Evolutionary conservation across 2,797 vertebrate genomes (phyloP).

Genomic region (Acanthis flammea): DNA sequence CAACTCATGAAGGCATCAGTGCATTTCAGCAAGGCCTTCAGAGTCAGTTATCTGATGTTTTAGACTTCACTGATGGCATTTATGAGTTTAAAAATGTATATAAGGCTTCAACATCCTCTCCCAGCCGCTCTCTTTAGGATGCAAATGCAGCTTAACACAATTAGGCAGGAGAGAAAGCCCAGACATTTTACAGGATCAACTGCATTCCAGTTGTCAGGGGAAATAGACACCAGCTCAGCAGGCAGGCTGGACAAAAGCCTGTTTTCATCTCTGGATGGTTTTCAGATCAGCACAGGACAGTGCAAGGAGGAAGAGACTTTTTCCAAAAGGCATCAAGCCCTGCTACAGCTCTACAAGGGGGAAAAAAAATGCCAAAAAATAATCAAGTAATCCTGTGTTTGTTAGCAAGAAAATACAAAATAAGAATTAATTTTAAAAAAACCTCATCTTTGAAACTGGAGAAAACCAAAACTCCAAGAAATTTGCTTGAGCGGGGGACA

Average conservation of each 20-base stretch:
- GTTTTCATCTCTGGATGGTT: background rate
- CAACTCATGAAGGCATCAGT: background rate
- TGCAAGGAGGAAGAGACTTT: background rate
- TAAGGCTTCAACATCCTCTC: background rate
- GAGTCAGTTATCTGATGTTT: background rate
- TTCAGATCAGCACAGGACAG: background rate
- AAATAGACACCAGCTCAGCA: background rate
- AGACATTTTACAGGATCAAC: background rate
- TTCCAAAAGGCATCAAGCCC: background rate
- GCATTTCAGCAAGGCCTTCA: background rate
- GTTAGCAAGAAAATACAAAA: background rate
- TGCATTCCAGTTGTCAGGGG: background rate
- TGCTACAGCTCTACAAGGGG: accelerated
- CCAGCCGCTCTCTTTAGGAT: background rate
- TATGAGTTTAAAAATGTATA: constrained; percentile 20
- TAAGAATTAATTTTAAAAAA: background rate
- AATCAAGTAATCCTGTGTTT: background rate
- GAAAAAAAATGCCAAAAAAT: accelerated
- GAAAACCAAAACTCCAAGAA: background rate
- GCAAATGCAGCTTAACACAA: constrained; percentile 22
- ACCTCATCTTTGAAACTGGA: background rate
- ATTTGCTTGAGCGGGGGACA: background rate
- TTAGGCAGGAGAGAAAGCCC: constrained; percentile 3
- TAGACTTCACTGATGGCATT: background rate
- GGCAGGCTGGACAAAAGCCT: background rate